Percentiles rank a stretch among this genome's conserved stretches.
Conservation (phyloP, 2,113 vertebrate species). For the Archocentrus centrarchus region DNA sequence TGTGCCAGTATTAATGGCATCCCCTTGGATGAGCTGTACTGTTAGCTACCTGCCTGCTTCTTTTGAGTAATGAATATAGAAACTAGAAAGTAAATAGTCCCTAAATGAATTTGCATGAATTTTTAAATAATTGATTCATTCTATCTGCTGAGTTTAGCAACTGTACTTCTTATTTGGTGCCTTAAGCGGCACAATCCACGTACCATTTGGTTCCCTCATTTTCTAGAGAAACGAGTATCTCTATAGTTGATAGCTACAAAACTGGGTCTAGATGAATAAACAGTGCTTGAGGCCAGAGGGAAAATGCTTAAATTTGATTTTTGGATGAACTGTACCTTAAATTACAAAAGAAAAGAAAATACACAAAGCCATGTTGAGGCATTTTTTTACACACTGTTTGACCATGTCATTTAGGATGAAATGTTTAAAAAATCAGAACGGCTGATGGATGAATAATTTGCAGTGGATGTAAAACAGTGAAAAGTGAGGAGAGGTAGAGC, state of each 20-base stretch:
- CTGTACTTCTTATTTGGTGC: too few relatives aligned
- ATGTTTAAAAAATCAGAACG: slow-evolving; percentile 51
- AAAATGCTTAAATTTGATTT: background rate
- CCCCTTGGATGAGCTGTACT: background rate
- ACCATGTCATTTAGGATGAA: slow-evolving; percentile 63
- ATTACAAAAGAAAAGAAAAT: slow-evolving; percentile 49
- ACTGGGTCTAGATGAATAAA: background rate
- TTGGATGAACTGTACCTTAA: background rate
- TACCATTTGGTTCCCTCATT: background rate
- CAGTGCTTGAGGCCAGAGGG: background rate
- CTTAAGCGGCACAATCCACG: background rate
- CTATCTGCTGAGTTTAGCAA: too few relatives aligned
- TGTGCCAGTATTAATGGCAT: background rate
- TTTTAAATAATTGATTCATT: background rate
- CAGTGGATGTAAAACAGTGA: slow-evolving; percentile 38
- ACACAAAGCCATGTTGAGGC: slow-evolving; percentile 71
- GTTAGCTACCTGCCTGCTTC: background rate
- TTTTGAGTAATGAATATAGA: background rate
- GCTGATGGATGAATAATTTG: slow-evolving; percentile 39
- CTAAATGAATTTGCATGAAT: background rate
- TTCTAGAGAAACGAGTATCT: background rate
- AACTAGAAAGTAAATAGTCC: background rate
- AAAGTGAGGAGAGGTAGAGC: slow-evolving; percentile 59
- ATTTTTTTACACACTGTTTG: slow-evolving; percentile 54
- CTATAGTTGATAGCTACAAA: background rate